Conservation (phyloP, 2,888 invertebrate genomes). For the Drosophila buzzatii region DNA sequence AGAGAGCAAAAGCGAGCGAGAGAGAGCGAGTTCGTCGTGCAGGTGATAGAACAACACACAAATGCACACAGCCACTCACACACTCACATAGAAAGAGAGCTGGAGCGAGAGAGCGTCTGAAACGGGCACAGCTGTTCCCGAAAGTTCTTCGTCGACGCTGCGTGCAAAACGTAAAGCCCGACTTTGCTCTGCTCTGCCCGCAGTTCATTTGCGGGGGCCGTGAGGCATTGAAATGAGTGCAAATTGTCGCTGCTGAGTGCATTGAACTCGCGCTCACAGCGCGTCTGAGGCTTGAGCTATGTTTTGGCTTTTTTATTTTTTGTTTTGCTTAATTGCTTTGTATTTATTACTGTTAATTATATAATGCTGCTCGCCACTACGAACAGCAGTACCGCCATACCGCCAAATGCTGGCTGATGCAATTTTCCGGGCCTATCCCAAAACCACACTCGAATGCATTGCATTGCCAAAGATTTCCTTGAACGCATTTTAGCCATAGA, state of each 20-base stretch:
- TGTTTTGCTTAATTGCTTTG: constrained; percentile 33
- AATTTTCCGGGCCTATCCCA: constrained; percentile 47
- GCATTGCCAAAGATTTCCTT: constrained; percentile 79
- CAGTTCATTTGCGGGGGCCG: constrained; percentile 47
- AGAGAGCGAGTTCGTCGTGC: constrained; percentile 36
- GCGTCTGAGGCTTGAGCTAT: constrained; percentile 9
- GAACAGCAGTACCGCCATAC: not conserved
- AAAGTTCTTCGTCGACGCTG: constrained; percentile 60
- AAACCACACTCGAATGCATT: constrained; percentile 16
- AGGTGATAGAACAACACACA: constrained; percentile 36
- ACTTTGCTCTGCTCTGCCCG: constrained; percentile 14
- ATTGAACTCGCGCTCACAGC: constrained; percentile 61
- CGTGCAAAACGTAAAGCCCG: constrained; percentile 46
- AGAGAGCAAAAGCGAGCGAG: constrained; percentile 36
- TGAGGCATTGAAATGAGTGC: constrained; percentile 72
- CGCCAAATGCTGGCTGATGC: constrained; percentile 31
- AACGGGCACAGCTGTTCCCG: constrained; percentile 77
- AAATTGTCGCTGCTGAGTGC: constrained; percentile 69
- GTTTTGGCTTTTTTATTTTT: constrained; percentile 5
- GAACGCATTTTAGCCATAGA: constrained; percentile 70
- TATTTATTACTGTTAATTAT: constrained; percentile 44
- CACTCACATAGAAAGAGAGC: constrained; percentile 11
- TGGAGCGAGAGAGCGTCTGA: constrained; percentile 30
- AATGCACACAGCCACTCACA: not conserved
- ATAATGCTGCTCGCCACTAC: constrained; percentile 17